phyloP scores from a whole-genome alignment of 2,888 invertebrate species.

The Mimas tiliae region DNA sequence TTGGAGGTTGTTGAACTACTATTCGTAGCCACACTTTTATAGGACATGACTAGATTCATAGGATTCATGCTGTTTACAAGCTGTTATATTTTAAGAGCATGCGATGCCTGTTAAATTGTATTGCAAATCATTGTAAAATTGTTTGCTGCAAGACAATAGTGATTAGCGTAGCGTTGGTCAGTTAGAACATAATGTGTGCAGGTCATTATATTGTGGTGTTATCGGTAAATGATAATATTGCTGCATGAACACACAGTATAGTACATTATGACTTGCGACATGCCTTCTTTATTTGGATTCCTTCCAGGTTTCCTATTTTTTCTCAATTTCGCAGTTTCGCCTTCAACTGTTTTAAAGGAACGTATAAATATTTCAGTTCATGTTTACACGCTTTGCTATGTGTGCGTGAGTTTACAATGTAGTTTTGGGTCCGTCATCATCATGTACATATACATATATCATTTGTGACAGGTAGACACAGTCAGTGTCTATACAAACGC shows the following conservation, averaged over 20 bases:
- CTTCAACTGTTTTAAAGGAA: conserved; percentile 61
- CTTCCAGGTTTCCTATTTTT: conserved; percentile 46
- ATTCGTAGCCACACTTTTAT: no score
- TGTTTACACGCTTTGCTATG: no score
- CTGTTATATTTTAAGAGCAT: conserved; percentile 2
- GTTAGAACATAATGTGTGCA: conserved; percentile 14
- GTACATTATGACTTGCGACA: conserved; percentile 42
- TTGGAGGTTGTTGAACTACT: no score
- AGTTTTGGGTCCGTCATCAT: neutral
- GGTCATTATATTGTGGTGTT: neutral
- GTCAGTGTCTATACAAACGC: no score
- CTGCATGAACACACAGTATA: conserved; percentile 33
- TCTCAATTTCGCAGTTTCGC: conserved; percentile 51
- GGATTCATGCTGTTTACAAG: neutral
- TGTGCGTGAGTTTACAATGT: neutral
- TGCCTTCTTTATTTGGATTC: conserved; percentile 61
- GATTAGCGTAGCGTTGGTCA: neutral
- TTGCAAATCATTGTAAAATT: neutral
- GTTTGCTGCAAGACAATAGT: neutral
- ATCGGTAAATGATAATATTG: neutral
- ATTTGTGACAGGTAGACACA: no score
- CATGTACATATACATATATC: no score
- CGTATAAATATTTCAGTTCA: neutral
- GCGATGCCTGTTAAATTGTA: conserved; percentile 5
- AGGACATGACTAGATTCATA: neutral